Base-by-base conservation (phyloP, 2,113 vertebrate species). In the Carollia perspicillata region DNA sequence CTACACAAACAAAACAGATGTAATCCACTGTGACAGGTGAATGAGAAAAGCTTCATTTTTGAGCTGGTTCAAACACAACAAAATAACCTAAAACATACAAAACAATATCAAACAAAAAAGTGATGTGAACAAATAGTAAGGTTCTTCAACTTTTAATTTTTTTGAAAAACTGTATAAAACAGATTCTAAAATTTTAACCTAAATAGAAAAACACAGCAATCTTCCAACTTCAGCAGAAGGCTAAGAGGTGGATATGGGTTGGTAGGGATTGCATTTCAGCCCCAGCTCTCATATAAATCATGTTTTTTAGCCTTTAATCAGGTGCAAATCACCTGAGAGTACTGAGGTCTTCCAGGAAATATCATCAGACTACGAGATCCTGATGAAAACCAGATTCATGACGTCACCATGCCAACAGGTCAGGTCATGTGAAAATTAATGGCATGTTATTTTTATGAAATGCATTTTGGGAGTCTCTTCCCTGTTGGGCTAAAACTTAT, bases 361-460 rank as follows among this genome's bases (percentile, higher is more conserved):
- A 20, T 75, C 71, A 75, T 63, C 37, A 78, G 55, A 5, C 58
- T 58, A 40, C 4, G 26, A 93, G 11, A 71, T 63, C 44, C 22
- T 86, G 40, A 40, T 47, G 22, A 75, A 84, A 97, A 86, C 12
- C 37, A 84, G 26, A 92, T 95, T 85, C 23, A 37, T 85, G 30
- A 18, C 69, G 80, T 40, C 37, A 77, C 14, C 42, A 13, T 93
- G 30, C 16, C 40, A 37, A 35, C 40, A 79, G 3, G 20, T 35
- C 23, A 89, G 44, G 23, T 81, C 75, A 94, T 84, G 90, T 79
- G 10, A 58, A 93, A 81, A 42, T 71, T 78, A 78, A 84, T 86
- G 35, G 4, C 26, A 30, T 94, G 11, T 63, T 94, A 88, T 78
- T 55, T 94, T 94, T 84, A 84, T 78, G 23, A 92, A 95, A 80